phyloP scores from a whole-genome alignment of 2,113 vertebrate species.

The Podocnemis expansa region DNA sequence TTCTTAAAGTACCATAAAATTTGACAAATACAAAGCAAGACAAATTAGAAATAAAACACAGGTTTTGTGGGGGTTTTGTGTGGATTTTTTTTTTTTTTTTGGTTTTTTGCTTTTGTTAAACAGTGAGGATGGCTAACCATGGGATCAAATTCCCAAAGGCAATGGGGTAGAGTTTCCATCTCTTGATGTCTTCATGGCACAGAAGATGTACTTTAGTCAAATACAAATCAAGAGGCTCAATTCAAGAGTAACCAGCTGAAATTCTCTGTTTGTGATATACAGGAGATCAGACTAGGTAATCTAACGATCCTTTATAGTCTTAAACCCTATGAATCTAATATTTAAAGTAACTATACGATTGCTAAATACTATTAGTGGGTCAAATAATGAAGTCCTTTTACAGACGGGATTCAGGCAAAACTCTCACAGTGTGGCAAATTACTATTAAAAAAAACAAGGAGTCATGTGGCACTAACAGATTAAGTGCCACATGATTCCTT shows the following conservation, averaged over 20 bases:
- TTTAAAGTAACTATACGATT: neutral
- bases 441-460: too few relatives aligned
- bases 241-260: neutral
- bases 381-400: neutral
- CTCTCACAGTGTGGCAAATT: neutral
- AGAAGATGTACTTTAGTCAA: neutral
- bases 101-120: too few relatives aligned
- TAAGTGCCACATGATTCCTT: too few relatives aligned
- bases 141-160: neutral
- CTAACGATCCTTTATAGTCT: rapidly evolving
- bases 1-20: neutral
- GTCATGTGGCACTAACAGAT: too few relatives aligned
- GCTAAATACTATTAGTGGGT: neutral
- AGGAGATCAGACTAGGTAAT: neutral
- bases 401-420: neutral
- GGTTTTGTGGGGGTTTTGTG: too few relatives aligned
- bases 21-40: neutral
- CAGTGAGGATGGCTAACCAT: neutral
- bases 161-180: neutral
- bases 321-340: neutral
- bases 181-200: neutral
- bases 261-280: rapidly evolving
- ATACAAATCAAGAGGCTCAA: rapidly evolving
- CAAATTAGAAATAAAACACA: neutral
- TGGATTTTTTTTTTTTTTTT: too few relatives aligned